These are phyloP conservation scores for Conomelus anceps DNA, from an alignment of 2,888 invertebrate species.

Conservation along the genomic window DNA sequence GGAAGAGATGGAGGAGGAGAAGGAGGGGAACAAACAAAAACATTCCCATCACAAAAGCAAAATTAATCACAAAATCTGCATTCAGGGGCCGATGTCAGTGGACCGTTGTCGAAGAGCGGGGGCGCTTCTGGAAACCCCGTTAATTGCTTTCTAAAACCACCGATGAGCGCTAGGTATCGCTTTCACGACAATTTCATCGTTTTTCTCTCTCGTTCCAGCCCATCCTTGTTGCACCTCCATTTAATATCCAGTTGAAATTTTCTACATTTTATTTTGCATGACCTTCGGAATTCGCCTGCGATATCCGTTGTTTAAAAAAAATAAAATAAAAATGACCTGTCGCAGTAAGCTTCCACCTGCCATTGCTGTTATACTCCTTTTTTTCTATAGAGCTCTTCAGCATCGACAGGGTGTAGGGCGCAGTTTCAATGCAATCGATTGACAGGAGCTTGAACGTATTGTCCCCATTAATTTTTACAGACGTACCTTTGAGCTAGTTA, in stretches of 20 bases:
- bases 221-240: neutral
- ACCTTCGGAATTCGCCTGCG: neutral
- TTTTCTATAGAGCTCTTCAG: neutral
- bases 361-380: neutral
- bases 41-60: constrained; percentile 12
- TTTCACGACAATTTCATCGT: too few relatives aligned
- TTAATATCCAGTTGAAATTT: neutral
- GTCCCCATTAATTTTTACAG: neutral
- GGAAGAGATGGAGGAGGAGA: neutral
- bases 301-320: neutral
- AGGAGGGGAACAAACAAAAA: constrained; percentile 11
- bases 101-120: neutral
- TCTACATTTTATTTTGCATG: neutral
- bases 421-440: neutral
- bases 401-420: neutral
- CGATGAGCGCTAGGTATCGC: neutral
- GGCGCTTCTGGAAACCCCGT: neutral
- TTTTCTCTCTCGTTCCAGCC: neutral
- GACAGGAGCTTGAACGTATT: neutral
- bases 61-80: constrained; percentile 14
- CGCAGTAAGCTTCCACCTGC: neutral
- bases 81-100: constrained; percentile 8
- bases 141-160: constrained; percentile 14
- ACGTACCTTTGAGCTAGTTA: neutral
- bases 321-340: neutral